Evolutionary conservation across 2,113 vertebrate genomes (phyloP).

Genomic region (Odocoileus hemionus): DNA sequence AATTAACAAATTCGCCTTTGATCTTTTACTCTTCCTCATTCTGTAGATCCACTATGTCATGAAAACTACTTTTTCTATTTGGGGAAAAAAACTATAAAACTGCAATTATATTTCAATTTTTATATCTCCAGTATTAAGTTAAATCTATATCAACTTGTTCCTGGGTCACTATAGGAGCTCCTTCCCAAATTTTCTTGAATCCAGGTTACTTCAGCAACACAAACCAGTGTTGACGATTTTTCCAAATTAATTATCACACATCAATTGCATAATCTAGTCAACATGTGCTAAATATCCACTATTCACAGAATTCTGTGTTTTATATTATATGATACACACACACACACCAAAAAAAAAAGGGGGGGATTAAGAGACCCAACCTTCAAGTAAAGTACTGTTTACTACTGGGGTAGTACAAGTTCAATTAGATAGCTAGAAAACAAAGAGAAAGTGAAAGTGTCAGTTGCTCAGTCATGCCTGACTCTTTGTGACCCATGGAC

Average conservation of each 20-base stretch:
- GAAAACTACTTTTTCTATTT: background rate
- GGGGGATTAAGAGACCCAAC: background rate
- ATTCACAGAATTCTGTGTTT: background rate
- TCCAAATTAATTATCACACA: background rate
- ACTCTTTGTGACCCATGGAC: background rate
- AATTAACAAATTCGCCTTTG: background rate
- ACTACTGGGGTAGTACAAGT: background rate
- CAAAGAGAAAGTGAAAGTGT: background rate
- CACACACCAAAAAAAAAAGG: background rate
- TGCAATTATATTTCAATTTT: background rate
- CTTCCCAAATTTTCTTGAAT: background rate
- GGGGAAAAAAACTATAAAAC: background rate
- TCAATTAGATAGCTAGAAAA: background rate
- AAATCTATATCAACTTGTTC: background rate
- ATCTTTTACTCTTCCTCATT: background rate
- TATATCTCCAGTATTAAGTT: background rate
- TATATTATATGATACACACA: background rate
- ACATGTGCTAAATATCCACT: background rate
- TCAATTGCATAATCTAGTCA: background rate
- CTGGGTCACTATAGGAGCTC: background rate
- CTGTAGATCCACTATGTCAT: background rate
- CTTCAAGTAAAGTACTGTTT: background rate
- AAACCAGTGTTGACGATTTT: background rate
- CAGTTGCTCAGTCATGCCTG: background rate
- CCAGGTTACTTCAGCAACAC: background rate